Percentiles rank a stretch among this genome's conserved stretches.
Conservation (phyloP, 2,113 vertebrate species). For the Mustela nigripes region DNA sequence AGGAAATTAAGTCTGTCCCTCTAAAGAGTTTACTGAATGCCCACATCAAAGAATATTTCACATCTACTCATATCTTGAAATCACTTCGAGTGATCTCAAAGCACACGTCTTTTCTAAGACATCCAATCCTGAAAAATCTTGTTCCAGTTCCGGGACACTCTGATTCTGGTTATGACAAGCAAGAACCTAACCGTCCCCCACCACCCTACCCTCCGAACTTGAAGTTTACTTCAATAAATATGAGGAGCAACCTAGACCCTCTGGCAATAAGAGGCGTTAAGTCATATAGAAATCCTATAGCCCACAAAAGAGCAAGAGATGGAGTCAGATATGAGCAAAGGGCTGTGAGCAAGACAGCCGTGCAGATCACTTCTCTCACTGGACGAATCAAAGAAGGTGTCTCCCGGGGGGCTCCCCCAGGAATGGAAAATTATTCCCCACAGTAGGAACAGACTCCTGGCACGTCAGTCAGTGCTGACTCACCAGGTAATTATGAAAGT, state of each 20-base stretch:
- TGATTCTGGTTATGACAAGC: neutral
- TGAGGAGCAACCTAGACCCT: neutral
- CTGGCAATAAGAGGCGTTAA: neutral
- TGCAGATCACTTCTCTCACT: neutral
- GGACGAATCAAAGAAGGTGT: slow-evolving; percentile 51
- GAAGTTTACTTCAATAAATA: neutral
- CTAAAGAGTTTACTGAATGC: neutral
- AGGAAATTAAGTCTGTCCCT: neutral
- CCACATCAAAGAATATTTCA: neutral
- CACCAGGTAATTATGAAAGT: slow-evolving; percentile 51
- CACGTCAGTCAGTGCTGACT: slow-evolving; percentile 69
- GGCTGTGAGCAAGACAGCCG: neutral
- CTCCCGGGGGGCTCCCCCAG: slow-evolving; percentile 32
- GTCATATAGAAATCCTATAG: neutral
- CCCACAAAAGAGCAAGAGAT: neutral
- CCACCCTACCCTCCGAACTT: neutral
- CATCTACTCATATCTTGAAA: neutral
- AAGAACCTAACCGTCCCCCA: neutral
- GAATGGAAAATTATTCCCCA: slow-evolving; percentile 51
- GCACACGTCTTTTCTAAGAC: neutral
- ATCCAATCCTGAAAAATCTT: neutral
- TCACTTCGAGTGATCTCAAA: neutral
- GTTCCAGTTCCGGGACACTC: neutral
- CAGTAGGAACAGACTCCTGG: neutral
- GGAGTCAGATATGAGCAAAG: neutral